Percentiles rank a stretch among this genome's conserved stretches.
These are phyloP conservation scores for Bubo scandiacus DNA, from an alignment of 2,113 vertebrate genomes.

Conservation along the genomic window DNA sequence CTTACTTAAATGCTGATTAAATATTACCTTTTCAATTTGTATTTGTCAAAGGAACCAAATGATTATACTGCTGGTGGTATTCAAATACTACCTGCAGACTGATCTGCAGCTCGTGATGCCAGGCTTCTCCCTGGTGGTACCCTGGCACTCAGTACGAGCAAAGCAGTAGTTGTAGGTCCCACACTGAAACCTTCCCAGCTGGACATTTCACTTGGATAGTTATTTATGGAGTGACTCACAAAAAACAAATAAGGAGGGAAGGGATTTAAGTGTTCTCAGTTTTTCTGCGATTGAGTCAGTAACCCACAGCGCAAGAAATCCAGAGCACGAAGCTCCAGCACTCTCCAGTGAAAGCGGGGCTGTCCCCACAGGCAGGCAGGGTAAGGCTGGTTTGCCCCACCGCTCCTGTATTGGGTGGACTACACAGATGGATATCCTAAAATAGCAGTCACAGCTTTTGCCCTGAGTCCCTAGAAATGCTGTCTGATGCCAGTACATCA, in stretches of 20 bases:
- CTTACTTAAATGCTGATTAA: not conserved
- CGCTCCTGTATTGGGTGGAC: not conserved
- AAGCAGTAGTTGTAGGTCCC: not conserved
- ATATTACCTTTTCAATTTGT: not conserved
- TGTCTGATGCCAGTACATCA: not conserved
- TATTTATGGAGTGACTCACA: not conserved
- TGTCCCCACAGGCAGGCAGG: not conserved
- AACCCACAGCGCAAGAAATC: not conserved
- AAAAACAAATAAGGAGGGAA: not conserved
- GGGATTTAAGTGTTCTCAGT: not conserved
- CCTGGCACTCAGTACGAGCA: not conserved
- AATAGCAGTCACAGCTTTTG: not conserved
- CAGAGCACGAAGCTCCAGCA: too few relatives aligned
- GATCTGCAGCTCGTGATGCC: not conserved
- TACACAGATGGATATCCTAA: not conserved
- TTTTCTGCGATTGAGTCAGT: not conserved
- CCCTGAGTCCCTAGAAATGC: not conserved
- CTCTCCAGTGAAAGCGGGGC: not conserved
- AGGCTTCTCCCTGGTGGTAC: not conserved
- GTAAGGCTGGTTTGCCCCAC: not conserved
- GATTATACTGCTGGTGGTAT: not conserved
- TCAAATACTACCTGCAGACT: not conserved
- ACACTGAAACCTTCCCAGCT: not conserved
- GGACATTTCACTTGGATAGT: not conserved
- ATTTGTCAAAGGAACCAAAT: not conserved